Percentiles rank a stretch among this genome's conserved stretches.
phyloP scores from a whole-genome alignment of 2,888 invertebrate genomes.

The Mesoligia furuncula region DNA sequence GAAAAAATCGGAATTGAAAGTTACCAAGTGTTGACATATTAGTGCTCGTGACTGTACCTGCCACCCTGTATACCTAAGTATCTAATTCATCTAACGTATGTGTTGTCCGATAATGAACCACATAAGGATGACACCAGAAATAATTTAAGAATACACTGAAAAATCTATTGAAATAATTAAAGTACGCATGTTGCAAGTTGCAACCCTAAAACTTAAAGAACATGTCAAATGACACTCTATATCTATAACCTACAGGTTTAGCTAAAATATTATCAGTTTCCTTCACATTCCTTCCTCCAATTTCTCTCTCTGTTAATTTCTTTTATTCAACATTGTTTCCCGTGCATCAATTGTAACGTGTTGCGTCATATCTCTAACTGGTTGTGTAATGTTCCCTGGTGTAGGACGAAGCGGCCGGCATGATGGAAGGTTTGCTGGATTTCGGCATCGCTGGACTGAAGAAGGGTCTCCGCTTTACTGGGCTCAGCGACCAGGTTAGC shows the following conservation, averaged over 20 bases:
- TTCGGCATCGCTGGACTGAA: constrained; percentile 91
- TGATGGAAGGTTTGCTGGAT: constrained; percentile 92
- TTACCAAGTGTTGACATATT: too few relatives aligned
- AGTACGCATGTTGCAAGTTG: background rate
- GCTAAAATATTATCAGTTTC: background rate
- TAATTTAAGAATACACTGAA: background rate
- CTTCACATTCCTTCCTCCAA: background rate
- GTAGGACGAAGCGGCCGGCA: constrained; percentile 92
- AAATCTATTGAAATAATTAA: background rate
- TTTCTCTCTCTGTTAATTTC: background rate
- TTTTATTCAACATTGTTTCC: background rate
- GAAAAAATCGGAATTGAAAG: too few relatives aligned
- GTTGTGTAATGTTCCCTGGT: constrained; percentile 15
- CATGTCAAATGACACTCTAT: too few relatives aligned
- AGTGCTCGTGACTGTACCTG: too few relatives aligned
- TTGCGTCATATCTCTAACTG: background rate
- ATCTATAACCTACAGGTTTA: too few relatives aligned
- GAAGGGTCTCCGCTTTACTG: constrained; percentile 91
- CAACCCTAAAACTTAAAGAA: background rate
- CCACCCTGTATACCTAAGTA: too few relatives aligned
- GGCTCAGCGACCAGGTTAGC: constrained; percentile 89
- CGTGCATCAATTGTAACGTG: background rate
- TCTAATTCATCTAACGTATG: too few relatives aligned
- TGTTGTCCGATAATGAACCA: background rate
- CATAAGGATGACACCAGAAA: background rate